These are phyloP conservation scores for Catocala fraxini DNA, from an alignment of 2,888 invertebrate species.

Conservation along the genomic window DNA sequence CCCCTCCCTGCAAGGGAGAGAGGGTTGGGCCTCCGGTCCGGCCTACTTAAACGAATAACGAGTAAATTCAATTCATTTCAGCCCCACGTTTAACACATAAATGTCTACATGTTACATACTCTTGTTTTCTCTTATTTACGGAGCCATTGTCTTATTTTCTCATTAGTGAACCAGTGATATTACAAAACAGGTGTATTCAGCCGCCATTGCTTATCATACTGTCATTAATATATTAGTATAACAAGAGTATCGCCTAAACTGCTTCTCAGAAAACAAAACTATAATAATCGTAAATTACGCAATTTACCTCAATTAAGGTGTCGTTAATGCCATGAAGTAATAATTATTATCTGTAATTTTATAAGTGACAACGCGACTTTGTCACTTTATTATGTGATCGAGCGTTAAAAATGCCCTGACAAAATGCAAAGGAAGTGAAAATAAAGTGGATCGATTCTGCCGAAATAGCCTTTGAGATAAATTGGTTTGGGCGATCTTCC, in stretches of 20 bases:
- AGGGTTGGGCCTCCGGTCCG: too few species aligned
- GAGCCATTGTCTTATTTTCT: constrained; percentile 30
- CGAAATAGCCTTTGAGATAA: constrained; percentile 20
- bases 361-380: background rate
- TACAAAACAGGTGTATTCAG: constrained; percentile 8
- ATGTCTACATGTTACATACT: constrained; percentile 8
- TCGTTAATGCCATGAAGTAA: background rate
- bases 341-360: background rate
- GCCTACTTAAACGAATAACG: constrained; percentile 9
- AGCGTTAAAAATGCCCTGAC: constrained; percentile 11
- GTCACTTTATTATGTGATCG: constrained; percentile 8
- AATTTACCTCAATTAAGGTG: background rate
- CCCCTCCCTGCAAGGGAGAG: too few species aligned
- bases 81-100: constrained; percentile 18
- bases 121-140: constrained; percentile 28
- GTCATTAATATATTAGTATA: constrained; percentile 8
- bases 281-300: background rate
- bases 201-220: constrained; percentile 8
- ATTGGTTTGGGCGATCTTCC: constrained; percentile 31
- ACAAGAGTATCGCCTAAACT: constrained; percentile 1
- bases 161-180: constrained; percentile 10
- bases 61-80: constrained; percentile 21
- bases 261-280: constrained; percentile 8
- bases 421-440: constrained; percentile 20
- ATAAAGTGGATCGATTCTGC: constrained; percentile 17